These are phyloP conservation scores for Pseudomyrmex flavicornis DNA, from an alignment of 1,140 invertebrate genomes.

Conservation along the genomic window DNA sequence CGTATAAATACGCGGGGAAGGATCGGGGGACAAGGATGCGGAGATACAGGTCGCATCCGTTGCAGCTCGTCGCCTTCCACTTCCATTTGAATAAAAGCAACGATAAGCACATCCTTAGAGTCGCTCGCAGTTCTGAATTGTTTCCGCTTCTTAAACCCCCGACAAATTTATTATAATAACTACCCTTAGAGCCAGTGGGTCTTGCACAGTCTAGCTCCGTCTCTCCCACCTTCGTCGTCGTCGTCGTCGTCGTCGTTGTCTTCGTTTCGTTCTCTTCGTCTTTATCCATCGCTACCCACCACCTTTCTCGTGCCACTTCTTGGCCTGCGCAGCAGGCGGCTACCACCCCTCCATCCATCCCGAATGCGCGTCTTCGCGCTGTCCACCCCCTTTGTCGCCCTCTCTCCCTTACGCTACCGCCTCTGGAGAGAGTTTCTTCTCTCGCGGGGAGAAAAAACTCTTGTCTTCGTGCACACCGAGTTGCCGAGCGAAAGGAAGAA, in stretches of 20 bases:
- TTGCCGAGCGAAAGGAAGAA: conserved; percentile 71
- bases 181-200: conserved; percentile 81
- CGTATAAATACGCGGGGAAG: conserved; percentile 5
- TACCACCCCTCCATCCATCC: conserved; percentile 36
- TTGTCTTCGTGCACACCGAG: conserved; percentile 55
- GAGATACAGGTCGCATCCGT: conserved; percentile 78
- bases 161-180: conserved; percentile 86
- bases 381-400: conserved; percentile 64
- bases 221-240: conserved; percentile 58
- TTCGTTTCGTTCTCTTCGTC: conserved; percentile 49
- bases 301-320: conserved; percentile 31
- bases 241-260: conserved; percentile 34
- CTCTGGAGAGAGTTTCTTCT: conserved; percentile 60
- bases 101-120: conserved; percentile 85
- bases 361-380: conserved; percentile 64
- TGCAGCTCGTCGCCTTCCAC: conserved; percentile 81
- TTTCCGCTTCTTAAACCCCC: conserved; percentile 85
- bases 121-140: conserved; percentile 84
- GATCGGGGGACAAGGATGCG: conserved; percentile 66
- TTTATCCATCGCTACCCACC: conserved; percentile 54
- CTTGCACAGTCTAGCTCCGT: conserved; percentile 71
- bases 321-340: conserved; percentile 46
- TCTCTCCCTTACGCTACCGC: conserved; percentile 59
- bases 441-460: conserved; percentile 60
- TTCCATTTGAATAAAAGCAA: conserved; percentile 85